Base-by-base conservation (phyloP, 2,797 vertebrate genomes). In the Atherinosoma microstoma region DNA sequence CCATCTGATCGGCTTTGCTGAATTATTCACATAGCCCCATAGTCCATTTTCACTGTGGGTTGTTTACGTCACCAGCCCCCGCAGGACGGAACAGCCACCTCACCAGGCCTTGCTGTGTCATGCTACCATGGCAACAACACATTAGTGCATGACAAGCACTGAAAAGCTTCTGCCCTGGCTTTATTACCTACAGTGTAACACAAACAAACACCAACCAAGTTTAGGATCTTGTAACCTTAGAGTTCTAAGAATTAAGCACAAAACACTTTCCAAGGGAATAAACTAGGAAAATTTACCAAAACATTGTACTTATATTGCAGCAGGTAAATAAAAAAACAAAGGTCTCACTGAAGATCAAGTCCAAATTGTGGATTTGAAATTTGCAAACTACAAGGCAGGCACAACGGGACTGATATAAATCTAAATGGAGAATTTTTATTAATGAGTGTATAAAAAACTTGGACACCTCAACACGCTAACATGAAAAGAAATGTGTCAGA, bases 11-110 rank as follows among this genome's bases (percentile, higher is more conserved):
- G 67, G 78, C 77, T 68, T 3, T 40, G 42, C 72, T 92, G 78
- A 93, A 93, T 93, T 90, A 93, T 93, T 93, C 82, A 92, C 77
- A 62, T 51, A 75, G 79, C 80, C 72, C 73, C 54, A 66, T 73
- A 80, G 82, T 91, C 84, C 72, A 54, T 85, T 91, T 92, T 84
- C 90, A 87, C 64, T 78, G 82, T 75, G 69, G 78, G 74, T 57
- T 53, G 76, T 80, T 87, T 73, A 85, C 83, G 83, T 91, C 89
- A 91, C 68, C 61, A 16, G 61, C 77, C 70, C 71, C 69, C 68
- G 6, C 67, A 86, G 71, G 74, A 87, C 78, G 54, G 51, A 79
- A 20, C 64, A 64, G 80, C 84, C 86, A 85, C 78, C 83, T 86
- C 74, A 79, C 61, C 70, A 6, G 73, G 77, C 62, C 71, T 69